Evolutionary conservation across 2,888 invertebrate genomes (phyloP).

Genomic region (Drosophila niveifrons): DNA sequence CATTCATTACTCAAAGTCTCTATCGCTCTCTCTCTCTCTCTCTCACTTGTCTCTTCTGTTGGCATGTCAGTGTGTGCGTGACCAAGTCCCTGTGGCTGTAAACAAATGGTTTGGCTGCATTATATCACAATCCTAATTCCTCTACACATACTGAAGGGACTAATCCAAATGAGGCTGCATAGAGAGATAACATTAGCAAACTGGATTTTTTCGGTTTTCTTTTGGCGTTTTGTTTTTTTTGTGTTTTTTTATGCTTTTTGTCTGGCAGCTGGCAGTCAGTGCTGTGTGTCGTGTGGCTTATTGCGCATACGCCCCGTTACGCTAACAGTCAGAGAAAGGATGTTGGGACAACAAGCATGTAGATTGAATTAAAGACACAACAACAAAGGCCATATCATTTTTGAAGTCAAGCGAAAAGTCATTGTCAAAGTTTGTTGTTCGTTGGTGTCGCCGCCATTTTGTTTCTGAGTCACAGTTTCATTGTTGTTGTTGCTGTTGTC

Average conservation of each 20-base stretch:
- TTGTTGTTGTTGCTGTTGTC: constrained; percentile 29
- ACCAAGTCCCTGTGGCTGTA: constrained; percentile 15
- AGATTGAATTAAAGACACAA: constrained; percentile 71
- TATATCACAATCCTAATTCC: constrained; percentile 77
- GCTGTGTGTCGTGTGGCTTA: constrained; percentile 49
- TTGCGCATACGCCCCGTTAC: constrained; percentile 69
- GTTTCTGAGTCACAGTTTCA: constrained; percentile 40
- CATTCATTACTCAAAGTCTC: constrained; percentile 72
- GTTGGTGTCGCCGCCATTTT: constrained; percentile 63
- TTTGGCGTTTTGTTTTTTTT: constrained; percentile 3
- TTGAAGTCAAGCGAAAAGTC: constrained; percentile 73
- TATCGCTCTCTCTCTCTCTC: constrained; percentile 9
- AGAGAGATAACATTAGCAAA: constrained; percentile 48
- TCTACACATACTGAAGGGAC: constrained; percentile 29
- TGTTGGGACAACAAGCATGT: constrained; percentile 60
- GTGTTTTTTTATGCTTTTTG: constrained; percentile 8
- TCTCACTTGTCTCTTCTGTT: background rate
- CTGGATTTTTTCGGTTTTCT: constrained; percentile 16
- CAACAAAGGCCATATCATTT: constrained; percentile 58
- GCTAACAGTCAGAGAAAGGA: constrained; percentile 28
- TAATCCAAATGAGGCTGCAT: constrained; percentile 70
- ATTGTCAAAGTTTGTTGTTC: constrained; percentile 71
- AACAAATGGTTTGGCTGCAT: constrained; percentile 61
- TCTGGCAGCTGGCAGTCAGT: constrained; percentile 26
- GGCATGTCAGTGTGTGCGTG: background rate